A percentile compares a stretch with the other conserved stretches of the same genome.
Evolutionary conservation across 2,888 invertebrate genomes (phyloP).

Genomic region (Epinotia brunnichana): DNA sequence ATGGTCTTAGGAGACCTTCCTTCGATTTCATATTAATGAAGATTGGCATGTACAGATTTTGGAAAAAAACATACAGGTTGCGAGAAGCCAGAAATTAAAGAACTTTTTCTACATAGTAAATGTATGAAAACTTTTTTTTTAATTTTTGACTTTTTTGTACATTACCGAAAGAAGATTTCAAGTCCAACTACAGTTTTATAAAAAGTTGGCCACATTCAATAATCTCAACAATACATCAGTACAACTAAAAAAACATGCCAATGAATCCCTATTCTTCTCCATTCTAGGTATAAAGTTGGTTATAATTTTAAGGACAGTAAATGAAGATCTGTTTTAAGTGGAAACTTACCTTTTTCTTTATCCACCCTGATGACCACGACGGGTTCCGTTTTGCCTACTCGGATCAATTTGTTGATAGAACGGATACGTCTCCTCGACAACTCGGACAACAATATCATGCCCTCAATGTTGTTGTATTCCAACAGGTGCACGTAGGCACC

Average conservation of each 20-base stretch:
- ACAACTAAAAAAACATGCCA: not conserved
- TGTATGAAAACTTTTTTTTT: too few relatives aligned
- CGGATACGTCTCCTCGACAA: conserved; percentile 98
- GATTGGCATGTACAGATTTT: too few relatives aligned
- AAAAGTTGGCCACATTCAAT: too few relatives aligned
- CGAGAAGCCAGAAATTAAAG: too few relatives aligned
- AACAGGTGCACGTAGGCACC: conserved; percentile 99
- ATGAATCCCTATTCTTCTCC: not conserved
- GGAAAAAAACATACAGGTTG: too few relatives aligned
- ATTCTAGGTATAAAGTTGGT: not conserved
- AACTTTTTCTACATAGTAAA: too few relatives aligned
- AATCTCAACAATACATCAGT: too few relatives aligned
- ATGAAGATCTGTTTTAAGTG: not conserved
- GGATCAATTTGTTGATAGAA: conserved; percentile 99
- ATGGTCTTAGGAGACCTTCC: too few relatives aligned
- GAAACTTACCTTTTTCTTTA: conserved; percentile 95
- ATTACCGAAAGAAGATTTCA: too few relatives aligned
- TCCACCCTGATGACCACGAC: conserved; percentile 99
- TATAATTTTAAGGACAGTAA: not conserved
- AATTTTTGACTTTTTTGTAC: too few relatives aligned
- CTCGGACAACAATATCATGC: conserved; percentile 99
- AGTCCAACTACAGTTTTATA: too few relatives aligned
- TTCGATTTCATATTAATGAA: too few relatives aligned
- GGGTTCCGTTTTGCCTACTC: conserved; percentile 99
- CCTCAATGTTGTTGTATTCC: conserved; percentile 99